Evolutionary conservation across 2,888 invertebrate genomes (phyloP).

Genomic region (Phaonia tiefii): DNA sequence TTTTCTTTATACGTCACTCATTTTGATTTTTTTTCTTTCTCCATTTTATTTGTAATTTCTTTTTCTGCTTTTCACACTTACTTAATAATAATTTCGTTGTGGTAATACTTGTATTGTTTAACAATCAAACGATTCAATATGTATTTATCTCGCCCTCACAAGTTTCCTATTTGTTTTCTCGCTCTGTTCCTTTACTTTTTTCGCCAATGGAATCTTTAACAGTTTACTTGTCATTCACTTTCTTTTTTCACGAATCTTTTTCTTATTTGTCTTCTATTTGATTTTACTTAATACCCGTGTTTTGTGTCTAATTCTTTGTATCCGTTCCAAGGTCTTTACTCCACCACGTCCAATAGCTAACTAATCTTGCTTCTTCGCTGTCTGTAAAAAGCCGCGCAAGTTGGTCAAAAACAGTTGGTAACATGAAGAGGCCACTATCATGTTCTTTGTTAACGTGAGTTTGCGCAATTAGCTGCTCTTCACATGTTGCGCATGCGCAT

Average conservation of each 20-base stretch:
- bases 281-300: not conserved
- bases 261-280: slow-evolving; percentile 9
- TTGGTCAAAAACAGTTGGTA: not conserved
- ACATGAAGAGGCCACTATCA: not conserved
- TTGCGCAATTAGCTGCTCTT: not conserved
- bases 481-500: not conserved
- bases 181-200: not conserved
- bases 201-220: not conserved
- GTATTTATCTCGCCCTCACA: slow-evolving; percentile 6
- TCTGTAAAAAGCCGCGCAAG: not conserved
- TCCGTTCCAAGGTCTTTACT: slow-evolving; percentile 53
- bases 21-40: not conserved
- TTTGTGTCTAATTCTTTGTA: slow-evolving; percentile 27
- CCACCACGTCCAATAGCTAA: slow-evolving; percentile 39
- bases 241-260: slow-evolving; percentile 62
- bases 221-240: slow-evolving; percentile 55
- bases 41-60: slow-evolving; percentile 2
- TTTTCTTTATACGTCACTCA: slow-evolving; percentile 31
- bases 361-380: slow-evolving; percentile 24
- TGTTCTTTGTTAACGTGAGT: not conserved
- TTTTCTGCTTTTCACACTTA: slow-evolving; percentile 56
- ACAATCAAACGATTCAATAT: slow-evolving; percentile 17
- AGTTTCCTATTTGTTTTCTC: slow-evolving; percentile 33
- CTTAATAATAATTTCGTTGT: slow-evolving; percentile 53
- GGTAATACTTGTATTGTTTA: slow-evolving; percentile 31